Evolutionary conservation across 2,113 vertebrate species (phyloP), one percentile per base, ranked within the genome.

Genomic region (Gila orcuttii): DNA sequence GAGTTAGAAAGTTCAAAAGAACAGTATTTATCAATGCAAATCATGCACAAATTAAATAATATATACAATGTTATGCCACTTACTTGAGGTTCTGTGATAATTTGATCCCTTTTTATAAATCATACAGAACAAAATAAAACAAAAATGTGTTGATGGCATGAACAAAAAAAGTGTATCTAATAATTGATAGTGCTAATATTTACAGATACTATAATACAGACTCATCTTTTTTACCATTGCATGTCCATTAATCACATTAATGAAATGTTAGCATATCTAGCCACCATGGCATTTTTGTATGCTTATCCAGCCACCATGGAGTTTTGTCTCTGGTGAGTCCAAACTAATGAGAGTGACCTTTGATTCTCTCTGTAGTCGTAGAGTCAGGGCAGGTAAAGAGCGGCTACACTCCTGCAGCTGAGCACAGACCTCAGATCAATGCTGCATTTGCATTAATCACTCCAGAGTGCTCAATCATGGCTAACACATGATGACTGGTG

Each of bases 301-400:
- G 79, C 79, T 68, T 82, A 50, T 82, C 62, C 19, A 11, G 39
- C 52, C 87, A 86, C 73, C 25, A 3, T 39, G 39, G 62, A 79
- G 28, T 55, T 39, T 78, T 60, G 55, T 57, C 59, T 86, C 86
- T n/a, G 21, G 25, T 33, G 42, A 78, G 82, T 47, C 25, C 83
- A 79, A 87, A 75, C 66, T 87, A 89, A 89, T 87, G 62, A 87
- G 80, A 78, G 47, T 89, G 86, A 89, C 88, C 88, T 89, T 89
- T 89, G 78, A 71, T 85, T 89, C 21, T 60, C 60, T n/a, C 62
- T 57, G 23, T 52, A 82, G 68, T 45, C 50, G 21, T 21, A 39
- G 13, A 36, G 15, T 59, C 62, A 23, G 39, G 33, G 31, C 77
- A 79, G 64, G 76, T 79, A 71, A 59, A 77, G 50, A 76, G 47